phyloP scores from a whole-genome alignment of 2,888 invertebrate species.

The Amblyteles armatorius region DNA sequence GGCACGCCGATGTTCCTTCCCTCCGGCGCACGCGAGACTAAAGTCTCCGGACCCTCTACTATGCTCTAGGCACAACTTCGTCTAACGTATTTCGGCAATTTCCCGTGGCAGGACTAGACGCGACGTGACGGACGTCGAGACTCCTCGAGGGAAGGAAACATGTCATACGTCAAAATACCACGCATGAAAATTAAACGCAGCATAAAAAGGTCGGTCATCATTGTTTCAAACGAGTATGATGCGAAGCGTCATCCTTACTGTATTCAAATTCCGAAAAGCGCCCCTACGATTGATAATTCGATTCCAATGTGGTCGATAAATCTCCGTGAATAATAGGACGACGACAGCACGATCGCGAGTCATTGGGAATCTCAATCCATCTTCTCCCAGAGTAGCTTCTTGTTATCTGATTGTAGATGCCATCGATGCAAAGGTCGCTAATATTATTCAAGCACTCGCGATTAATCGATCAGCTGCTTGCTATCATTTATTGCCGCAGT shows the following conservation, averaged over 20 bases:
- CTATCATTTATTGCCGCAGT: constrained; percentile 41
- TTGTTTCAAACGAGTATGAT: not conserved
- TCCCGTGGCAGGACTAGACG: constrained; percentile 34
- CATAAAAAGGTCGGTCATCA: not conserved
- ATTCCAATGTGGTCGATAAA: constrained; percentile 7
- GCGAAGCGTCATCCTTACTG: not conserved
- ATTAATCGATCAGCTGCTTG: constrained; percentile 51
- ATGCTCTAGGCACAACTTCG: constrained; percentile 66
- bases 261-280: not conserved
- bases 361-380: constrained; percentile 29
- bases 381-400: constrained; percentile 3
- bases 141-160: not conserved
- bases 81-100: constrained; percentile 69
- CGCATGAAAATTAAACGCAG: not conserved
- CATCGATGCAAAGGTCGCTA: constrained; percentile 11
- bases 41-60: constrained; percentile 59
- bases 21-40: constrained; percentile 48
- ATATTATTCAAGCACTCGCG: constrained; percentile 34
- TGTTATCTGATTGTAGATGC: constrained; percentile 37
- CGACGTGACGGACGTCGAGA: constrained; percentile 19
- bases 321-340: constrained; percentile 16
- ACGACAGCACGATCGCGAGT: not conserved
- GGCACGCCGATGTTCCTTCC: constrained; percentile 64
- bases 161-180: constrained; percentile 2
- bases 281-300: not conserved